These are phyloP conservation scores for Aeoliscus strigatus DNA, from an alignment of 2,797 vertebrate genomes.

Conservation along the genomic window DNA sequence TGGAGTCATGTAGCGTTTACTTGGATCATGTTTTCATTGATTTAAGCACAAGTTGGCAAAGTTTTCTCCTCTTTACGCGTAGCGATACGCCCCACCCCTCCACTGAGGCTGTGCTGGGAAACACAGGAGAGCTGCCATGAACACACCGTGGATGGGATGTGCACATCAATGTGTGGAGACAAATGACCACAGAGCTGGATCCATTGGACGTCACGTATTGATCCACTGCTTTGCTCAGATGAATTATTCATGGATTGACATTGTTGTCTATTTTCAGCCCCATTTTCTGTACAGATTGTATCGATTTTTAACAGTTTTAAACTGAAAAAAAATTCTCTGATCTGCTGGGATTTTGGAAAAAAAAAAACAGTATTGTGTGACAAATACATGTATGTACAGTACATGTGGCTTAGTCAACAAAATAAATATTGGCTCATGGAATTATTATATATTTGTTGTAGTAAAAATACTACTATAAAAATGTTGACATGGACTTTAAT, in stretches of 20 bases:
- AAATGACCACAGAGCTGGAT: constrained; percentile 1
- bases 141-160: background rate
- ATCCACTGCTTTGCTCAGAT: constrained; percentile 24
- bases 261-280: constrained; percentile 13
- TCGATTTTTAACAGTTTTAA: background rate
- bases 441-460: no score
- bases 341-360: no score
- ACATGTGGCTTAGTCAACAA: no score
- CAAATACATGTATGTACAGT: no score
- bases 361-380: no score
- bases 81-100: constrained; percentile 72
- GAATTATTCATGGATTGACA: constrained; percentile 36
- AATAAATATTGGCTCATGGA: no score
- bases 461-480: no score
- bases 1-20: background rate
- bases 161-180: background rate
- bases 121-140: constrained; percentile 39
- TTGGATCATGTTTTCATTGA: constrained; percentile 24
- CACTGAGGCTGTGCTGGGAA: constrained; percentile 30
- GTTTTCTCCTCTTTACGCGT: constrained; percentile 67
- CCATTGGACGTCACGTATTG: constrained; percentile 9
- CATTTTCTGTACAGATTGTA: background rate
- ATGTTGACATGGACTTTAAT: no score
- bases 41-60: constrained; percentile 59
- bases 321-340: no score